A percentile compares a stretch with the other conserved stretches of the same genome.
Conservation (phyloP, 1,140 invertebrate genomes). For the Panagrolaimus sp. region DNA sequence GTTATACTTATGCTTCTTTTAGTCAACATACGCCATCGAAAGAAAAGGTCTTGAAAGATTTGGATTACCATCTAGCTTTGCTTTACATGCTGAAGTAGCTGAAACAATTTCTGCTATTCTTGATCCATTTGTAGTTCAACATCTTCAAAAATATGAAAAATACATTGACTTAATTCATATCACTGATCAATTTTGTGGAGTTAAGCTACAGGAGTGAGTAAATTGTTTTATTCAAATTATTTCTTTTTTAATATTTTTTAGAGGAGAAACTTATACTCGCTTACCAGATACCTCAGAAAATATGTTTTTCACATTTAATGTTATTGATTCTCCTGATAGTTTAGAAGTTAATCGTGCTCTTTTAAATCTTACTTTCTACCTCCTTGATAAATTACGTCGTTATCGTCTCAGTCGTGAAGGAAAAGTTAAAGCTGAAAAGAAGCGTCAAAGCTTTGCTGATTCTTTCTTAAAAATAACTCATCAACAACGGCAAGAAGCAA, state of each 20-base stretch:
- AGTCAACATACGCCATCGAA: constrained; percentile 85
- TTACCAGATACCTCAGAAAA: constrained; percentile 67
- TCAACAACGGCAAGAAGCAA: constrained; percentile 64
- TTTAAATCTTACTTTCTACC: constrained; percentile 69
- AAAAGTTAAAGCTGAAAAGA: constrained; percentile 69
- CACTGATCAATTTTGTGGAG: constrained; percentile 80
- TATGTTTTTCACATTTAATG: constrained; percentile 64
- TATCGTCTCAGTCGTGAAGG: constrained; percentile 86
- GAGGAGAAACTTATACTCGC: constrained; percentile 64
- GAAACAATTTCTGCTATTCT: constrained; percentile 37
- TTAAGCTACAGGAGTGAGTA: constrained; percentile 62
- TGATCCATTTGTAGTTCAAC: constrained; percentile 62
- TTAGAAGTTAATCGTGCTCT: constrained; percentile 74
- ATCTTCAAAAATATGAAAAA: constrained; percentile 76
- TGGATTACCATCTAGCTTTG: constrained; percentile 75
- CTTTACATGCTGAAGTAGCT: constrained; percentile 62
- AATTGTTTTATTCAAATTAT: too few species aligned
- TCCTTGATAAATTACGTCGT: constrained; percentile 80
- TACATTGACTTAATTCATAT: constrained; percentile 92
- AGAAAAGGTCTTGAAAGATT: constrained; percentile 79
- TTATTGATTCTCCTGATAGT: constrained; percentile 64
- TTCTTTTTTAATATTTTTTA: constrained; percentile 50
- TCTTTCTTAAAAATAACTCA: constrained; percentile 86
- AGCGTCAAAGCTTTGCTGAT: constrained; percentile 81
- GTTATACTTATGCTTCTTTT: constrained; percentile 40